These are phyloP conservation scores for Enteromius anoplus DNA, from an alignment of 2,797 vertebrate species.

Conservation along the genomic window DNA sequence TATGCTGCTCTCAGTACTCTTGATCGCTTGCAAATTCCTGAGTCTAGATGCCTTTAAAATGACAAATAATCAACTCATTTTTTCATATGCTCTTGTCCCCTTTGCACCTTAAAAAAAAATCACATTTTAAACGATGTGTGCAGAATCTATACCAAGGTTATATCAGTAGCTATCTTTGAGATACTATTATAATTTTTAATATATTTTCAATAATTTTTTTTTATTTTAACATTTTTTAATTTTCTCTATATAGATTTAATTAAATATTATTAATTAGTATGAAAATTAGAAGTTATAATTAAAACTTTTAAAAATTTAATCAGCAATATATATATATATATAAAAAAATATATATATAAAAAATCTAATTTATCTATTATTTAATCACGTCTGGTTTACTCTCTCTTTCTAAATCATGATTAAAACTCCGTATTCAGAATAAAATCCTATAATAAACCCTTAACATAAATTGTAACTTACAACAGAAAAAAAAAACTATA, in stretches of 20 bases:
- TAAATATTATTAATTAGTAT: background rate
- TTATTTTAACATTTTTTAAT: too few relatives aligned
- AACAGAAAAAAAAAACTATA: background rate
- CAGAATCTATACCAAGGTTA: background rate
- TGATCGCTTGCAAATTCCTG: background rate
- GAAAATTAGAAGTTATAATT: too few relatives aligned
- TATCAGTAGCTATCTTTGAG: background rate
- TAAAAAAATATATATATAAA: too few relatives aligned
- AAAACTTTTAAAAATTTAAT: too few relatives aligned
- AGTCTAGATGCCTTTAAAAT: background rate
- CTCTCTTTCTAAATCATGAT: too few relatives aligned
- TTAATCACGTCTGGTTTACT: too few relatives aligned
- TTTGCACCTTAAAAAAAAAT: background rate
- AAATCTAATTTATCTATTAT: too few relatives aligned
- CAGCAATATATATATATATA: too few relatives aligned
- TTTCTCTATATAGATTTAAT: background rate
- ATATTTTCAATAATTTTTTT: background rate
- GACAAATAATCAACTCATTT: background rate
- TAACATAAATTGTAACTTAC: background rate
- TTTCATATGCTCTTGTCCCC: background rate
- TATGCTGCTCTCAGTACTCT: background rate
- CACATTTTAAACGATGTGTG: background rate
- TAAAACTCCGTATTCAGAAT: background rate
- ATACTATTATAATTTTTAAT: background rate
- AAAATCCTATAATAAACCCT: background rate